Evolutionary conservation across 2,888 invertebrate species (phyloP), one percentile per base, ranked within the genome.

Genomic region (Agonum fuliginosum): DNA sequence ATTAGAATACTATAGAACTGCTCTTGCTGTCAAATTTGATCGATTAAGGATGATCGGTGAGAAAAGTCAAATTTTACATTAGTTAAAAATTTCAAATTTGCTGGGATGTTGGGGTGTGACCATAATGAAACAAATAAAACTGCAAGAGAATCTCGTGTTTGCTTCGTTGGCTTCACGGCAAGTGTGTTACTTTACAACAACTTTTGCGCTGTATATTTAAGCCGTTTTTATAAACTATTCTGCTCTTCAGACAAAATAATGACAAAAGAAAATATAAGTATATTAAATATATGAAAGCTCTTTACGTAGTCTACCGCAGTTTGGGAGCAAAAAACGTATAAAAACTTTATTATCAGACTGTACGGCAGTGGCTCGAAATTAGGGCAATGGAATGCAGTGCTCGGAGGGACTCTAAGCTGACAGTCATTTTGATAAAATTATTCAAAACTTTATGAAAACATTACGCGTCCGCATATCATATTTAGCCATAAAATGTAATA

Each of bases 371-470:
- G 14, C 17, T 65, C 30, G 43, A 75, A 75, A 75, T 75, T 75
- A 75, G 75, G 75, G 17, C 75, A 65, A 65, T 75, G 75, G 51
- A 65, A 75, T 75, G 65, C 75, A 75, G 75, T 75, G 22, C 75
- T 75, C 75, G 27, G 12, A 48, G 75, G 51, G 65, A 67, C 67
- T 67, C 34, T 67, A 65, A 67, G 30, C 67, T 67, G 48, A 51
- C 75, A 75, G 75, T 51, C 67, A 75, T 75, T 75, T 30, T 48
- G 75, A 75, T 75, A 67, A 75, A 75, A 75, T 75, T 75, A 75
- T 75, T 75, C 75, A 75, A 75, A 75, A 75, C 48, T 75, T 75
- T 67, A 67, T 75, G 75, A 75, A 75, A 75, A 75, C 67, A 75
- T 75, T 67, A 51, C 75, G 48, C 51, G 65, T 65, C 41, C 24